Base-by-base conservation (phyloP, 2,888 invertebrate genomes). In the Uloborus plumipes region DNA sequence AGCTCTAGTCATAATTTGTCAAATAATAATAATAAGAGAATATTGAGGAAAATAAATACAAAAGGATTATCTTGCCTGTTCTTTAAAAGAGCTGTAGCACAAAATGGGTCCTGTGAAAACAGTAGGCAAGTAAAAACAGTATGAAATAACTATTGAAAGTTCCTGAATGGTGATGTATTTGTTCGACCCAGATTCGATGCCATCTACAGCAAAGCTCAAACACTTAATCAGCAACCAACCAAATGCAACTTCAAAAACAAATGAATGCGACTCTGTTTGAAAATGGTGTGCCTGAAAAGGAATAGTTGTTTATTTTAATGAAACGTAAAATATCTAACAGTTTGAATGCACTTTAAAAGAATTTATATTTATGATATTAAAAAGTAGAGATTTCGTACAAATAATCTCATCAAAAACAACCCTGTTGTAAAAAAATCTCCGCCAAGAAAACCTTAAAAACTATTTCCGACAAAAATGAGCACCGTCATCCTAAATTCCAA, bases 41-140 rank as follows among this genome's bases (percentile, higher is more conserved):
- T n/a, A n/a, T n/a, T 11, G 7, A 39, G 9, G 3, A 11, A 39
- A 39, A 39, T 39, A 3, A 26, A 39, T 39, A 9, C 11, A 39
- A 39, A 39, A 11, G 3, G 3, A 39, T 7, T 39, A 39, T 39
- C 88, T 87, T 87, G 91, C 91, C 86, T 91, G 90, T 58, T 87
- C 85, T 47, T 89, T 89, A 89, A 94, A 97, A 80, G 94, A 92
- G 85, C 92, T 91, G 89, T 93, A 96, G 11, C 93, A 90, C 86
- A 96, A 91, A 75, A 96, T 91, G n/a, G 97, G 97, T 20, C 97
- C 97, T 86, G 93, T 91, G 87, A 94, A 93, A 81, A 95, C 90
- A n/a, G 93, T 91, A 22, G 97, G 97, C 72, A 95, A 91, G 89
- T 97, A 97, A 69, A 96, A 91, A 79, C 92, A 92, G 88, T 96